Conservation (phyloP, 2,113 vertebrate genomes). For the Silurus asotus region DNA sequence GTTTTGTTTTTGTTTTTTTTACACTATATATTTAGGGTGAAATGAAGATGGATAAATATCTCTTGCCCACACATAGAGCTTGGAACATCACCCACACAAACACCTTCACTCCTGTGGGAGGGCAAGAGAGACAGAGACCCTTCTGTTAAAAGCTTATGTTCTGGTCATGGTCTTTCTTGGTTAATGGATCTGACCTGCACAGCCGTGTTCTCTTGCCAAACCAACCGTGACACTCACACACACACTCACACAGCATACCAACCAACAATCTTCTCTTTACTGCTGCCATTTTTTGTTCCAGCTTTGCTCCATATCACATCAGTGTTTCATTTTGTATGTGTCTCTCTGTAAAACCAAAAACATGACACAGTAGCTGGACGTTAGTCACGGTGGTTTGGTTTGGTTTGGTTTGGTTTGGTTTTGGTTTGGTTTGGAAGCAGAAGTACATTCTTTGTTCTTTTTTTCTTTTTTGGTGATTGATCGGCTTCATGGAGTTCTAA, state of each 20-base stretch:
- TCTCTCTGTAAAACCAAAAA: conserved; percentile 57
- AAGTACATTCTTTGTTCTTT: conserved; percentile 18
- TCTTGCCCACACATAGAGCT: conserved; percentile 14
- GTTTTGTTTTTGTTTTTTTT: background rate
- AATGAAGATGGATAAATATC: background rate
- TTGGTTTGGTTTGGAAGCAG: conserved; percentile 49
- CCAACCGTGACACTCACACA: conserved; percentile 50
- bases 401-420: conserved; percentile 46
- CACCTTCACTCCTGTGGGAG: conserved; percentile 20
- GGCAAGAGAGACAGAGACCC: conserved; percentile 7
- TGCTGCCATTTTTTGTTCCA: conserved; percentile 48
- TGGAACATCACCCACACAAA: conserved; percentile 24
- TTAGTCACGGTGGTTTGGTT: conserved; percentile 63
- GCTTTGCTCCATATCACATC: conserved; percentile 46
- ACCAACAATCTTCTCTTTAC: conserved; percentile 37
- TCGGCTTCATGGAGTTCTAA: conserved; percentile 72
- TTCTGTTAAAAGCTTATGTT: conserved; percentile 55
- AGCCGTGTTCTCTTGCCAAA: conserved; percentile 46
- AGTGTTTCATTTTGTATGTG: conserved; percentile 46
- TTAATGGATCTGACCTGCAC: conserved; percentile 51
- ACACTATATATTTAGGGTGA: background rate
- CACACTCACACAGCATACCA: conserved; percentile 31
- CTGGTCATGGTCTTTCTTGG: conserved; percentile 57
- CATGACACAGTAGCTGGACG: conserved; percentile 63
- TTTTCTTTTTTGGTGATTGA: conserved; percentile 50